Percentiles rank a stretch among this genome's conserved stretches.
Evolutionary conservation across 2,113 vertebrate genomes (phyloP).

Genomic region (Pagrus major): DNA sequence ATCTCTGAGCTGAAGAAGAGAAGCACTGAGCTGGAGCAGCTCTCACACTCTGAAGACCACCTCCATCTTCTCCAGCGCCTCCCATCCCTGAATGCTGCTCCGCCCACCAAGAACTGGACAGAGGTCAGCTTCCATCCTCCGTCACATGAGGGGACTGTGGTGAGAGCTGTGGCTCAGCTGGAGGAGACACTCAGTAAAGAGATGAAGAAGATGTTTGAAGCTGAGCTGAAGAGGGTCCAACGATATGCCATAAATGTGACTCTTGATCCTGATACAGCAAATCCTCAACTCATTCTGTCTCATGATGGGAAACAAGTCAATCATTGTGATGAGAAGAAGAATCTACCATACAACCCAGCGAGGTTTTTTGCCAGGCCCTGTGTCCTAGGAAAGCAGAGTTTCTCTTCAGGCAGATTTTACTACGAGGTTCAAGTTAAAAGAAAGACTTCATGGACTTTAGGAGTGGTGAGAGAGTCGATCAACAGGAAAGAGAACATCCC

Average conservation of each 20-base stretch:
- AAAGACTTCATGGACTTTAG: conserved; percentile 10
- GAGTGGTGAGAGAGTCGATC: conserved; percentile 15
- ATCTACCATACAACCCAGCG: conserved; percentile 2
- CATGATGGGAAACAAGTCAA: conserved; percentile 6
- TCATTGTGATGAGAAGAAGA: background rate
- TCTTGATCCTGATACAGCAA: conserved; percentile 32
- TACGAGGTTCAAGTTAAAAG: conserved; percentile 13
- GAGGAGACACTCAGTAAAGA: background rate
- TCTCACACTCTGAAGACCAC: background rate
- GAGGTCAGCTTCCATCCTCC: background rate
- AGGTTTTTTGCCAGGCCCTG: accelerated
- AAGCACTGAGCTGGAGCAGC: background rate
- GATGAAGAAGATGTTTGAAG: accelerated
- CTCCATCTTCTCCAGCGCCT: background rate
- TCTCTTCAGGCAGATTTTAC: conserved; percentile 35
- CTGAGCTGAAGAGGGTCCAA: conserved; percentile 20
- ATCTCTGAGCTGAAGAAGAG: conserved; percentile 27
- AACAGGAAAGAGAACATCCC: background rate
- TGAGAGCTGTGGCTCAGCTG: conserved; percentile 9
- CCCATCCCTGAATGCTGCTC: background rate
- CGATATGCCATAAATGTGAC: conserved; percentile 10
- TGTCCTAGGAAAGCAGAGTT: conserved; percentile 31
- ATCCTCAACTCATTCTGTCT: background rate
- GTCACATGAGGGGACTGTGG: background rate
- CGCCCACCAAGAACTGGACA: background rate